Evolutionary conservation across 2,888 invertebrate genomes (phyloP), one percentile per base, ranked within the genome.

Genomic region (Dermolepida albohirtum): DNA sequence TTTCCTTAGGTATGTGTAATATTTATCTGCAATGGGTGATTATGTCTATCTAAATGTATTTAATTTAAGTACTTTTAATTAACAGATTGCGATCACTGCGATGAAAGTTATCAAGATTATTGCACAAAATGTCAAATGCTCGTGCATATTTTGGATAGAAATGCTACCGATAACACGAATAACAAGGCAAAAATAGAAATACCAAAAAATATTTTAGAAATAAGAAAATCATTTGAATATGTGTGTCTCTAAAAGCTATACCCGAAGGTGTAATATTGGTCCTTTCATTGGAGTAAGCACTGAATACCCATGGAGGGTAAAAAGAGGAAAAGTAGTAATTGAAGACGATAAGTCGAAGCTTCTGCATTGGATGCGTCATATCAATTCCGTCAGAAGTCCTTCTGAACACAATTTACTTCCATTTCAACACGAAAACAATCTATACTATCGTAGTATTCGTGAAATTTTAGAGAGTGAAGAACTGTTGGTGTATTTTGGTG

Each of bases 291-390:
- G 41, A 5, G 2, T 41, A 41, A n/a, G 43, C 27, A 41, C 41
- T 14, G 22, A 39, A 12, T n/a, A 11, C 17, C 14, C 27, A n/a
- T 57, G 57, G 57, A 41, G 43, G 27, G 17, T 43, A 10, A 41
- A n/a, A 22, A 43, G 12, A 12, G 57, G 57, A 2, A 43, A 12
- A n/a, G 22, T 57, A 5, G 2, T 43, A 43, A 16, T 52, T 10
- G 6, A 17, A 2, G 1, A n/a, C 7, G 27, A 43, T 6, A 11
- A 41, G 4, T 2, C 11, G 8, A 11, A n/a, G 27, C 12, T n/a
- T n/a, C n/a, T n/a, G 5, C 41, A 57, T 43, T 57, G 57, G 57
- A 57, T 43, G 57, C 57, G n/a, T 10, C 12, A 43, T 22, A 14
- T 57, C 5, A 57, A 57, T 43, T 57, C 12, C 22, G 43, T 43